Evolutionary conservation across 2,888 invertebrate species (phyloP), one percentile per base, ranked within the genome.

Genomic region (Anthophora plumipes): DNA sequence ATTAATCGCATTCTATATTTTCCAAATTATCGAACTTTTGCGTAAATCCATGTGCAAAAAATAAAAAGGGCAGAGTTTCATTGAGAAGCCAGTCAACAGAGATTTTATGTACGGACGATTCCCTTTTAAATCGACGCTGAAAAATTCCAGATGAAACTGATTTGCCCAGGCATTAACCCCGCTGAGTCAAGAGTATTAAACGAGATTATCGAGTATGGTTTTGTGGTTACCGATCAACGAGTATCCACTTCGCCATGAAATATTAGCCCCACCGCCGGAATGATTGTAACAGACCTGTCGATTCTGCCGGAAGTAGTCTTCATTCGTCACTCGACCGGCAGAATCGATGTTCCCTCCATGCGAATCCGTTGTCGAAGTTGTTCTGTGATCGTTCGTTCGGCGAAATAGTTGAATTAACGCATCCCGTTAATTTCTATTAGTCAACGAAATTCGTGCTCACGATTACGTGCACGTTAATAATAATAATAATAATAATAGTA

Each of bases 291-390:
- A 55, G 71, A 55, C 72, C 64, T 67, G 80, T 77, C 80, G 64
- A 76, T 69, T 59, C 76, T 61, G 68, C 80, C 80, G 75, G 81
- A 75, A 80, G 75, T 80, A 71, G 80, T 81, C 73, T 80, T 81
- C 81, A 70, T 68, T 79, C 76, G 67, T 69, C 73, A 68, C 68
- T 74, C 73, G 57, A 39, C 43, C 61, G 46, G 11, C 11, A n/a
- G 70, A 77, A 72, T 78, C 78, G 63, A 68, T 55, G 78, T 68
- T 50, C 63, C 11, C 17, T 54, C 41, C 77, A 64, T 60, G 60
- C 31, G 55, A 66, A 41, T 48, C 50, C 48, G 55, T 50, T 68
- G 68, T 68, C 22, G 11, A 57, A 60, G n/a, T 68, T 68, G 68
- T 76, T 61, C 76, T 37, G 37, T 37, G 77, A 77, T 76, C 61